phyloP scores from a whole-genome alignment of 2,113 vertebrate species.

The Heterochromis multidens region DNA sequence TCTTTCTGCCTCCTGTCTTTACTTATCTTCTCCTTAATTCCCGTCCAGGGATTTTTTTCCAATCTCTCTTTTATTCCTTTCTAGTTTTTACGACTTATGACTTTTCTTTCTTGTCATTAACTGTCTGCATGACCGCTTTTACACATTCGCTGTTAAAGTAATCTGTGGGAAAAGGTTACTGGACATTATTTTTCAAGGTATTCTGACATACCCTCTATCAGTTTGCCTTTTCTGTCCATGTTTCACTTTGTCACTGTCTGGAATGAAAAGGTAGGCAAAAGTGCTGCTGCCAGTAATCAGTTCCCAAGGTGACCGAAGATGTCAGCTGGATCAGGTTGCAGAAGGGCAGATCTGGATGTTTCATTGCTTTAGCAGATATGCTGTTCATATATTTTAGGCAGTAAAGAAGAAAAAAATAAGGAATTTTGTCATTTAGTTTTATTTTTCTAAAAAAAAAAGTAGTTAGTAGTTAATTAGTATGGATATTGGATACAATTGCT shows the following conservation, averaged over 20 bases:
- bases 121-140: background rate
- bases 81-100: background rate
- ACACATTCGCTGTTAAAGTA: background rate
- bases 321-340: slow-evolving; percentile 49
- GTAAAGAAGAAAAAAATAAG: background rate
- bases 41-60: background rate
- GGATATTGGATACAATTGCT: background rate
- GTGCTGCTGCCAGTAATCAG: slow-evolving; percentile 11
- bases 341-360: slow-evolving; percentile 26
- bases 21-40: background rate
- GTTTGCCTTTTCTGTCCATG: background rate
- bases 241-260: slow-evolving; percentile 31
- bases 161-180: background rate
- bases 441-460: background rate
- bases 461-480: background rate
- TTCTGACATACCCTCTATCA: background rate
- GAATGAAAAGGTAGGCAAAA: slow-evolving; percentile 41
- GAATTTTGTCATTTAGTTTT: background rate
- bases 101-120: background rate
- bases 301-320: slow-evolving; percentile 42
- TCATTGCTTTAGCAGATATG: background rate
- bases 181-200: background rate
- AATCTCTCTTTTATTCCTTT: background rate
- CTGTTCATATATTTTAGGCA: background rate
- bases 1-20: background rate